Percentiles rank a stretch among this genome's conserved stretches.
These are phyloP conservation scores for Avahi laniger DNA, from an alignment of 2,797 vertebrate genomes.

Conservation along the genomic window DNA sequence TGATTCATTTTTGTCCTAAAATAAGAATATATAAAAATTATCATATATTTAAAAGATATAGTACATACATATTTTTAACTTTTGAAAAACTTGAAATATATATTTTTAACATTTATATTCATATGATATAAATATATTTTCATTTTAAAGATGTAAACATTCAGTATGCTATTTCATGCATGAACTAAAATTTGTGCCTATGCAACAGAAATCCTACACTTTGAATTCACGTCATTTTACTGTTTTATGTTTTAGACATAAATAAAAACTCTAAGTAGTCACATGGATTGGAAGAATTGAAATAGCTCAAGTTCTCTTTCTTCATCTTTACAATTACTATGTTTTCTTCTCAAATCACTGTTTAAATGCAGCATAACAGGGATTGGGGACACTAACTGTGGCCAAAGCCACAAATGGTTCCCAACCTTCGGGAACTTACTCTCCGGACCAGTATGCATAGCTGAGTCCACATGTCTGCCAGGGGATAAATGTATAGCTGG, in stretches of 20 bases:
- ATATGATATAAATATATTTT: background rate
- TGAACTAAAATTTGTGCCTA: background rate
- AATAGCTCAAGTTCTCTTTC: background rate
- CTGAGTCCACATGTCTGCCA: background rate
- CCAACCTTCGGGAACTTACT: background rate
- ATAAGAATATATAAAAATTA: background rate
- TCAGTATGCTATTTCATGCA: background rate
- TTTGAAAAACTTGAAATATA: background rate
- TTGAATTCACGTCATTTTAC: background rate
- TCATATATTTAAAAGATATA: background rate
- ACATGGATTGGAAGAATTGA: background rate
- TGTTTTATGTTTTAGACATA: background rate
- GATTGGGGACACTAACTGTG: background rate
- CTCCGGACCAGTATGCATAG: background rate
- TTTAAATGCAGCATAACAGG: background rate
- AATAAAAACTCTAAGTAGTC: background rate
- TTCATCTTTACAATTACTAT: background rate
- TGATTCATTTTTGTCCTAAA: conserved; percentile 7
- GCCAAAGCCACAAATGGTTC: background rate
- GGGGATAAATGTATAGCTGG: background rate
- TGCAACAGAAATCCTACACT: background rate
- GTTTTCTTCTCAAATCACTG: background rate
- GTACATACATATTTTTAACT: background rate
- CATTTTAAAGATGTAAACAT: background rate
- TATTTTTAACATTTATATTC: background rate